Conservation (phyloP, 1,140 invertebrate genomes). For the Anastrepha obliqua region DNA sequence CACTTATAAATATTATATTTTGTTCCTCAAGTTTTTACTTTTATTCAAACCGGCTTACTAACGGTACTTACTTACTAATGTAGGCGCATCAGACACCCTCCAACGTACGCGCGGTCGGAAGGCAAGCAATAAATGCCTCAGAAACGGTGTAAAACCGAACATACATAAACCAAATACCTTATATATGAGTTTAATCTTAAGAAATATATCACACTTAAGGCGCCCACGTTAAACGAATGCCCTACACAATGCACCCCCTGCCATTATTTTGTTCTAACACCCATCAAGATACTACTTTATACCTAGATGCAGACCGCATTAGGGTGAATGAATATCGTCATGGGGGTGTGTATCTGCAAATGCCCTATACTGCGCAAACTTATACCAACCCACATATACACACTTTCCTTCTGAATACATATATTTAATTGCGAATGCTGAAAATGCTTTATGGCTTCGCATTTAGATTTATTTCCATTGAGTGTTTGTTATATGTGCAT, state of each 20-base stretch:
- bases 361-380: neutral
- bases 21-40: no score
- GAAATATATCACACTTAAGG: constrained; percentile 74
- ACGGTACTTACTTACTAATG: no score
- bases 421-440: constrained; percentile 74
- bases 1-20: no score
- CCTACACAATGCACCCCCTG: neutral
- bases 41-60: no score
- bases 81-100: no score
- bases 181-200: constrained; percentile 65
- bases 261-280: neutral
- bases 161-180: neutral
- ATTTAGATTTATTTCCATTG: constrained; percentile 74
- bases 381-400: neutral
- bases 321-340: neutral
- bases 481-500: constrained; percentile 74
- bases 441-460: constrained; percentile 74
- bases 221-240: constrained; percentile 57
- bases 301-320: neutral
- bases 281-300: neutral
- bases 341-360: neutral
- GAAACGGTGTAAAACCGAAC: neutral
- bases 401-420: neutral
- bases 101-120: neutral
- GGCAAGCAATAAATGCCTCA: neutral